Evolutionary conservation across 2,113 vertebrate genomes (phyloP).

Genomic region (Peromyscus californicus): DNA sequence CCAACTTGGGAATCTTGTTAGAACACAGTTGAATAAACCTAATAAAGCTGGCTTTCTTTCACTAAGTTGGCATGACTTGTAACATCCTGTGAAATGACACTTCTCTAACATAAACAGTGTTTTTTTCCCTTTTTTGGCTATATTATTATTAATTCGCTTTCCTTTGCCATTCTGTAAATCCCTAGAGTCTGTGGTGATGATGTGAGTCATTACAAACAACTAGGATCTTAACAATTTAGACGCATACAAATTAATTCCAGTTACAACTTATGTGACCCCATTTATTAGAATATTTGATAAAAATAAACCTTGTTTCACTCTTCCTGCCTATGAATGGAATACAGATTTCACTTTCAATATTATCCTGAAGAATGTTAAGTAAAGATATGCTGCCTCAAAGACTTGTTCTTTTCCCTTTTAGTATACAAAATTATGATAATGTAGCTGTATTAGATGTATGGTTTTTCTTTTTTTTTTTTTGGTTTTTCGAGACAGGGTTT

Average conservation of each 20-base stretch:
- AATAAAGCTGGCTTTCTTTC: conserved; percentile 30
- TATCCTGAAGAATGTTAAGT: conserved; percentile 17
- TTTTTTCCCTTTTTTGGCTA: neutral
- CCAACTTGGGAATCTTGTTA: conserved; percentile 31
- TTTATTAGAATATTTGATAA: conserved; percentile 48
- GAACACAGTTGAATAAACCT: conserved; percentile 11
- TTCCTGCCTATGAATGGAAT: neutral
- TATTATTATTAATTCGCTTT: conserved; percentile 59
- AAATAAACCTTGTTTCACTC: conserved; percentile 66
- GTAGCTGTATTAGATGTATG: neutral
- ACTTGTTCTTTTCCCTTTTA: neutral
- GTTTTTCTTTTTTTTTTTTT: too few relatives aligned
- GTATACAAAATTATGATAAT: neutral
- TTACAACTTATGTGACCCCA: conserved; percentile 61
- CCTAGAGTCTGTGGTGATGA: neutral
- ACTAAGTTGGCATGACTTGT: conserved; percentile 56
- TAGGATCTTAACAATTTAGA: conserved; percentile 3
- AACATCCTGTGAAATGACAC: conserved; percentile 63
- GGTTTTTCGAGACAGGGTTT: too few relatives aligned
- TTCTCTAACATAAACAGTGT: conserved; percentile 45
- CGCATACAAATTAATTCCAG: conserved; percentile 34
- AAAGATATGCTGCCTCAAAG: neutral
- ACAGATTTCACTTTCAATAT: conserved; percentile 40
- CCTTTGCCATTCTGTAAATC: conserved; percentile 38
- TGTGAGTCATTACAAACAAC: conserved; percentile 32